These are phyloP conservation scores for Drosophila neotestacea DNA, from an alignment of 2,888 invertebrate genomes.

Conservation along the genomic window DNA sequence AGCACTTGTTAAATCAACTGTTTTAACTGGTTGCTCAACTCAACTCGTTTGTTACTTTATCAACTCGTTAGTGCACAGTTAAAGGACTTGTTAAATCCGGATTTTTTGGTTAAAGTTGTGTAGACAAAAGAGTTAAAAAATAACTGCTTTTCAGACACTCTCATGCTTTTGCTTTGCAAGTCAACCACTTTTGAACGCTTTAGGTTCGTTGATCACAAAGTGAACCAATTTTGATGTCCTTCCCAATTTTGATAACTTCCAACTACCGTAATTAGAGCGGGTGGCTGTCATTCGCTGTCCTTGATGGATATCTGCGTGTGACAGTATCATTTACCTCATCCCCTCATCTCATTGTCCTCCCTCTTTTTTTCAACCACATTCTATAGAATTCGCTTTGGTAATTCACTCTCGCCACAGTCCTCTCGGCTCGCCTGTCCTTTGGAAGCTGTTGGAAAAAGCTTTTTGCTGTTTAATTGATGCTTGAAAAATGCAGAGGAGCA, in stretches of 20 bases:
- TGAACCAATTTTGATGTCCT: slow-evolving; percentile 35
- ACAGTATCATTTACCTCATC: slow-evolving; percentile 1
- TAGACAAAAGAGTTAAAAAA: neutral
- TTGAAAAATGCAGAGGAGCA: slow-evolving; percentile 46
- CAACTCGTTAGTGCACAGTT: no score
- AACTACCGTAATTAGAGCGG: slow-evolving; percentile 45
- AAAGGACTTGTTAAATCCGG: no score
- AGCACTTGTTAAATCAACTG: no score
- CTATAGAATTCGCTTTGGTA: slow-evolving; percentile 25
- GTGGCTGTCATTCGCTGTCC: slow-evolving; percentile 19
- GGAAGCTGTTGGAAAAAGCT: slow-evolving; percentile 42
- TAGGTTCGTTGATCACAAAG: slow-evolving; percentile 42
- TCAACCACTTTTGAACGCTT: slow-evolving; percentile 1
- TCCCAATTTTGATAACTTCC: slow-evolving; percentile 26
- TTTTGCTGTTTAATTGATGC: slow-evolving; percentile 63
- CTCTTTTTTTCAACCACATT: neutral
- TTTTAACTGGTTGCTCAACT: no score
- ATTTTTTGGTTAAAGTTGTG: neutral
- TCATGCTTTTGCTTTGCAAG: neutral
- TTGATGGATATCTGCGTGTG: slow-evolving; percentile 19
- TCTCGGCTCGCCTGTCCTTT: slow-evolving; percentile 7
- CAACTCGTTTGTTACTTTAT: no score
- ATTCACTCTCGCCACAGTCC: slow-evolving; percentile 23
- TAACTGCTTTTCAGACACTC: neutral
- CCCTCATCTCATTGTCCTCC: neutral